Evolutionary conservation across 2,888 invertebrate genomes (phyloP), one percentile per base, ranked within the genome.

Genomic region (Folsomia manolachei): DNA sequence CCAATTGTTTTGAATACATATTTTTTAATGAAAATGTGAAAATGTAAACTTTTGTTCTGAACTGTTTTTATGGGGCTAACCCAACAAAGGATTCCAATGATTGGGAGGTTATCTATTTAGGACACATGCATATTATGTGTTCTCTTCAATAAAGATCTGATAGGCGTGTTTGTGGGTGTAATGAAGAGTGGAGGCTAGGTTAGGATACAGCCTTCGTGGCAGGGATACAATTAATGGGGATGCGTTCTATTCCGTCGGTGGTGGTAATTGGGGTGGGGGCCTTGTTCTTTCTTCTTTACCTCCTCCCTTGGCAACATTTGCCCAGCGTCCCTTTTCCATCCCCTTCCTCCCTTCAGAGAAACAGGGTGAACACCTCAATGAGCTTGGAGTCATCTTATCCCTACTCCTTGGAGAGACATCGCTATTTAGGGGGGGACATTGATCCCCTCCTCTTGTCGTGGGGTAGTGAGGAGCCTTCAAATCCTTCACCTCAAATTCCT

Each of bases 291-390:
- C 72, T 79, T 61, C 67, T 80, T 25, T 80, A 80, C 64, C 69
- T 80, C 25, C 69, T 80, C 11, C 79, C 80, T 25, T 80, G 80
- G 80, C 79, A 79, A 65, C 75, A 73, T 66, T 64, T 80, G 24
- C 80, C 79, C 11, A 77, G 71, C 61, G 75, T 78, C 52, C 77
- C 75, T 60, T 71, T 77, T 11, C 78, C 78, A 27, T 73, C 76
- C 27, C 79, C 79, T 1, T 71, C 74, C 11, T 67, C 75, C 11
- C 64, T 63, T 52, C 23, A 60, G 9, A 64, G 68, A 51, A n/a
- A 27, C 18, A 64, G 76, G 68, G 63, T 62, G 25, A 73, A 73
- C 63, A 26, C 39, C 26, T 68, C 64, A 60, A 67, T 39, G 39
- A 39, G 7, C 4, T 39, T 39, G 39, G 39, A 39, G 39, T n/a